Conservation (phyloP, 2,113 vertebrate genomes). For the Nyctibius bracteatus region DNA sequence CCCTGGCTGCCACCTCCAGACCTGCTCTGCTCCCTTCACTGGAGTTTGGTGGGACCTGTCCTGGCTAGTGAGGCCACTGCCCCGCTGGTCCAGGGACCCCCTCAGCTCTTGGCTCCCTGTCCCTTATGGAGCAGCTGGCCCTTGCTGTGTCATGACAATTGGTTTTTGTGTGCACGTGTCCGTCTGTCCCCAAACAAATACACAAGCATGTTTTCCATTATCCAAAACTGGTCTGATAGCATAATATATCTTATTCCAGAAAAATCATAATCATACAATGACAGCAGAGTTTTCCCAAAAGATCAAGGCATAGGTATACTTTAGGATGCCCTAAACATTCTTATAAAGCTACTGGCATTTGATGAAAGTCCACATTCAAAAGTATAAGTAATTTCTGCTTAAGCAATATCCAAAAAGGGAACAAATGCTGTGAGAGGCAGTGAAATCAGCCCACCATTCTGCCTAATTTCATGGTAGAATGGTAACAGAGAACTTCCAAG, state of each 20-base stretch:
- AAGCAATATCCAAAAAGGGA: neutral
- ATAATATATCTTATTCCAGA: neutral
- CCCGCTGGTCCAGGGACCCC: neutral
- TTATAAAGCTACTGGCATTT: neutral
- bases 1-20: neutral
- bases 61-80: neutral
- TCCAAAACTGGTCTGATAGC: neutral
- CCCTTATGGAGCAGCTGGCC: neutral
- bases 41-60: neutral
- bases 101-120: accelerated
- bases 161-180: neutral
- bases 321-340: neutral
- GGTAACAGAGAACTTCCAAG: neutral
- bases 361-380: neutral
- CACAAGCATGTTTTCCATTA: neutral
- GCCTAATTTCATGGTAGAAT: neutral
- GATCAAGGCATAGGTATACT: neutral
- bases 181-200: neutral
- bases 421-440: neutral
- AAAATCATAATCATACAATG: neutral
- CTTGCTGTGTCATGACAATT: neutral
- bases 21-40: neutral
- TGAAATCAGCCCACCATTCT: neutral
- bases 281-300: neutral
- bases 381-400: neutral